Evolutionary conservation across 2,113 vertebrate species (phyloP).

Genomic region (Pardalotus punctatus): DNA sequence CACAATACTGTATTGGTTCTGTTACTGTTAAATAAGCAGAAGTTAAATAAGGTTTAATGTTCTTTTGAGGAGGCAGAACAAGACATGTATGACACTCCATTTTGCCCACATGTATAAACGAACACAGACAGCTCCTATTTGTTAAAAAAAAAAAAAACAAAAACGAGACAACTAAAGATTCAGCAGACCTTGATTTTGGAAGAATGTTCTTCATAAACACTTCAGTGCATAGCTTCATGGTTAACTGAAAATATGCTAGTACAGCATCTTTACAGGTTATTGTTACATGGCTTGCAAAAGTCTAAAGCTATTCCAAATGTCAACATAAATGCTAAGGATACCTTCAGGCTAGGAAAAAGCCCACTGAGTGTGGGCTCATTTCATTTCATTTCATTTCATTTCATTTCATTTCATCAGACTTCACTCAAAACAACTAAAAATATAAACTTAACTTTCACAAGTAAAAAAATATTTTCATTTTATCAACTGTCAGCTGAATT

Average conservation of each 20-base stretch:
- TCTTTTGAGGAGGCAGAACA: not conserved
- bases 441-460: not conserved
- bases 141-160: not conserved
- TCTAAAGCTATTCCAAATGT: slow-evolving; percentile 16
- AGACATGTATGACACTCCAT: rapidly evolving
- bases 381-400: not conserved
- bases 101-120: not conserved
- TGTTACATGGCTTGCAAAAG: not conserved
- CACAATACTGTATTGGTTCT: not conserved
- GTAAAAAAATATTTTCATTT: not conserved
- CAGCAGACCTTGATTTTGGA: not conserved
- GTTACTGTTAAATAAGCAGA: not conserved
- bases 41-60: not conserved
- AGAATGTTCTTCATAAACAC: not conserved
- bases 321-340: slow-evolving; percentile 38
- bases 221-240: not conserved
- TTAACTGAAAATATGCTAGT: slow-evolving; percentile 10
- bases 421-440: slow-evolving; percentile 23
- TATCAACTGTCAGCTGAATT: not conserved
- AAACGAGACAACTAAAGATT: not conserved
- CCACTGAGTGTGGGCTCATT: not conserved
- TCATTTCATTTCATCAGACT: slow-evolving; percentile 3
- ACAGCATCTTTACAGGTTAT: not conserved
- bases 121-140: not conserved
- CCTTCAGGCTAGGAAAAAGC: not conserved